Evolutionary conservation across 2,888 invertebrate species (phyloP).

Genomic region (Coremacera marginata): DNA sequence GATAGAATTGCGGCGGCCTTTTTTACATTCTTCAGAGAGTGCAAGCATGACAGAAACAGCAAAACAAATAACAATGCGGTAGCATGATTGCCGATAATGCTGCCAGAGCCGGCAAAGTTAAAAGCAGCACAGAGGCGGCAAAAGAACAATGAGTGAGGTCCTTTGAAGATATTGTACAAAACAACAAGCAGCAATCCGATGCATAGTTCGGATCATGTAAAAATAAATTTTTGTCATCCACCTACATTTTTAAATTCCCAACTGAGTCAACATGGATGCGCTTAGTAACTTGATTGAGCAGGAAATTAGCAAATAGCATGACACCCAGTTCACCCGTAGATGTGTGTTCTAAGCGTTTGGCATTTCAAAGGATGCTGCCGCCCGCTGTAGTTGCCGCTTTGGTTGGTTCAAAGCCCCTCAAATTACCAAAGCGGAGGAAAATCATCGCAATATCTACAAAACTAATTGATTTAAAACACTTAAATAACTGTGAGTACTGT

Average conservation of each 20-base stretch:
- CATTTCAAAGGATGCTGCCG: conserved; percentile 38
- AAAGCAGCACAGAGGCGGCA: conserved; percentile 53
- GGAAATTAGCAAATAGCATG: conserved; percentile 58
- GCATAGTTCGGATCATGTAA: conserved; percentile 25
- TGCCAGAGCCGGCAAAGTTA: conserved; percentile 62
- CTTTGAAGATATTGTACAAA: conserved; percentile 29
- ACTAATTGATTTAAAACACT: conserved; percentile 69
- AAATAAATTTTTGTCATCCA: conserved; percentile 39
- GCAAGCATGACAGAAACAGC: neutral
- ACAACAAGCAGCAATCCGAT: conserved; percentile 3
- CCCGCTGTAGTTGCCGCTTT: conserved; percentile 25
- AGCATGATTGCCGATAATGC: conserved; percentile 63
- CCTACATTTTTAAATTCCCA: conserved; percentile 3
- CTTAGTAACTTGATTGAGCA: conserved; percentile 58
- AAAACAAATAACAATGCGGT: conserved; percentile 53
- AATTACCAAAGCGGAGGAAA: conserved; percentile 53
- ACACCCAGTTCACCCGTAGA: conserved; percentile 45
- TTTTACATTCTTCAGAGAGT: neutral
- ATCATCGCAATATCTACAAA: conserved; percentile 68
- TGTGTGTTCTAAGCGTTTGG: conserved; percentile 6
- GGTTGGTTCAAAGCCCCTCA: conserved; percentile 38
- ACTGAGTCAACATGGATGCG: conserved; percentile 32
- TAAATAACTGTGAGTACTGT: conserved; percentile 58
- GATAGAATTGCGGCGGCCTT: neutral
- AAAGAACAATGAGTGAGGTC: conserved; percentile 45